These are phyloP conservation scores for Gymnoscelis rufifasciata DNA, from an alignment of 2,888 invertebrate species.

Conservation along the genomic window DNA sequence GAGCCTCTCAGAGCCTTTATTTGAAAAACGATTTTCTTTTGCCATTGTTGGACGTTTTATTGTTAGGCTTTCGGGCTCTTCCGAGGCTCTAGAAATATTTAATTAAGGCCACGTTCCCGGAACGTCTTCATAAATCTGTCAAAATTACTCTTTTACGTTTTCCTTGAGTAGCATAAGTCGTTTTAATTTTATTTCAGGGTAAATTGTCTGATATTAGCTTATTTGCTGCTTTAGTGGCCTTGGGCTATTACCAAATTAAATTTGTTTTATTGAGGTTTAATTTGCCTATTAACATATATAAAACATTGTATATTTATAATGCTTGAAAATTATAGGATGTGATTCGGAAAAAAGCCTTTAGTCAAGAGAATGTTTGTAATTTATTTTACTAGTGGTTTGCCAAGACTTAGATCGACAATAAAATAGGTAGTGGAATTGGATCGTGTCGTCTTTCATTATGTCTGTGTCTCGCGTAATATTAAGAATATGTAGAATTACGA, in stretches of 20 bases:
- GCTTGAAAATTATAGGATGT: no score
- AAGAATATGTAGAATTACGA: no score
- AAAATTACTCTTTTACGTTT: conserved; percentile 14
- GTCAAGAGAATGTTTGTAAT: no score
- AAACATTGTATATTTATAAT: no score
- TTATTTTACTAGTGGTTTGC: no score
- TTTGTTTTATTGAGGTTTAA: no score
- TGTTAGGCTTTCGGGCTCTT: conserved; percentile 13
- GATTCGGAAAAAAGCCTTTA: no score
- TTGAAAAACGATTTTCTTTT: conserved; percentile 23
- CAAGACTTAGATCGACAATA: no score
- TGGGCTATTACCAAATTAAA: neutral
- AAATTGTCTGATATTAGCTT: neutral
- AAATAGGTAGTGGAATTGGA: no score
- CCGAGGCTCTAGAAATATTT: conserved; percentile 16
- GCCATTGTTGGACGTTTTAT: conserved; percentile 20
- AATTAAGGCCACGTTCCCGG: conserved; percentile 12
- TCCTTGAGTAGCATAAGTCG: conserved; percentile 2
- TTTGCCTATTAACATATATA: no score
- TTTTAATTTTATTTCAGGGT: conserved; percentile 3
- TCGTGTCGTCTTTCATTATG: no score
- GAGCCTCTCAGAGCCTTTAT: conserved; percentile 23
- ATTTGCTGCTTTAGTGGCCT: neutral
- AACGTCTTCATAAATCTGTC: conserved; percentile 17
- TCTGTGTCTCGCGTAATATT: no score